phyloP scores from a whole-genome alignment of 1,140 invertebrate species.

The Thaumatotibia leucotreta region DNA sequence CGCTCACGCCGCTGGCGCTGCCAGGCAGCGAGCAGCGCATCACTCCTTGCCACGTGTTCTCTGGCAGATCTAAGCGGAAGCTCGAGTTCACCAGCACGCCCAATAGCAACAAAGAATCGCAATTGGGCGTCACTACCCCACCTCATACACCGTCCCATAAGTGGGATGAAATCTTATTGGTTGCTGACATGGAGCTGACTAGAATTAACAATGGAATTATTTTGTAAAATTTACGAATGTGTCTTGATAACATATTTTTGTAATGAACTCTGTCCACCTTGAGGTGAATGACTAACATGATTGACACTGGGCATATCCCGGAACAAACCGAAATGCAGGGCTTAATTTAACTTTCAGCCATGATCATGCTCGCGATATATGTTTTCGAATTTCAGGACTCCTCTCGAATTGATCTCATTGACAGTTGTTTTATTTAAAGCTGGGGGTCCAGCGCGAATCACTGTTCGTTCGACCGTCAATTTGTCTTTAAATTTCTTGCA shows the following conservation, averaged over 20 bases:
- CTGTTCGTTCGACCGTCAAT: too few species aligned
- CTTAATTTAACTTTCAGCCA: not conserved
- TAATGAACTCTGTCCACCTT: not conserved
- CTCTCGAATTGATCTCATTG: not conserved
- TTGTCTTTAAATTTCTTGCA: too few species aligned
- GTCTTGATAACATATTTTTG: not conserved
- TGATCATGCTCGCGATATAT: not conserved
- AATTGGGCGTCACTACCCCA: slow-evolving; percentile 57
- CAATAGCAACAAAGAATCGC: slow-evolving; percentile 35
- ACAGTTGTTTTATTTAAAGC: not conserved
- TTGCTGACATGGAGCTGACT: slow-evolving; percentile 73
- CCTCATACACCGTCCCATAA: slow-evolving; percentile 69
- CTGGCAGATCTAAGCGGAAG: slow-evolving; percentile 68
- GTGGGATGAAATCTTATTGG: slow-evolving; percentile 73
- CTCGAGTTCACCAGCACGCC: slow-evolving; percentile 66
- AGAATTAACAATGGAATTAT: slow-evolving; percentile 66
- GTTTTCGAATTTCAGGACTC: not conserved
- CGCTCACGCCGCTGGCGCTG: slow-evolving; percentile 58
- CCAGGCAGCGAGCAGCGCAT: slow-evolving; percentile 43
- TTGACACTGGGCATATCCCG: not conserved
- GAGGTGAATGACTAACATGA: not conserved
- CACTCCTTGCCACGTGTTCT: slow-evolving; percentile 51
- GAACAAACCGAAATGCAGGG: not conserved
- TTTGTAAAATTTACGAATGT: slow-evolving; percentile 40
- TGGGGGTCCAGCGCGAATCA: too few species aligned